Evolutionary conservation across 2,113 vertebrate genomes (phyloP).

Genomic region (Daubentonia madagascariensis): DNA sequence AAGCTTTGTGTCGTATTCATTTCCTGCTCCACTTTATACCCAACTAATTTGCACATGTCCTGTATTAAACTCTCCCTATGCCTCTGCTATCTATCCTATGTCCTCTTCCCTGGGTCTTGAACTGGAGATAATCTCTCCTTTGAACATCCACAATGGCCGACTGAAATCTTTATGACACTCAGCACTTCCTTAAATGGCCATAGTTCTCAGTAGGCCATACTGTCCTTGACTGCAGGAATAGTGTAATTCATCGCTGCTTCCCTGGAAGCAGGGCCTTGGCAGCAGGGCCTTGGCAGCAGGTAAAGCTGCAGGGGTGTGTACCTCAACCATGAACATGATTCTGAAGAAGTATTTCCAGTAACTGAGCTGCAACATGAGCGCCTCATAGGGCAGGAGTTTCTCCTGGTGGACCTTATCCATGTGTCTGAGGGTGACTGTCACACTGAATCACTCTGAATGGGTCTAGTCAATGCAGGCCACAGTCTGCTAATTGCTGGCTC

Average conservation of each 20-base stretch:
- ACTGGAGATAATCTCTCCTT: background rate
- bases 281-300: background rate
- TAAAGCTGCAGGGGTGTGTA: background rate
- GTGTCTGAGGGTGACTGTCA: background rate
- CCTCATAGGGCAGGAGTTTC: background rate
- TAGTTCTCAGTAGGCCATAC: background rate
- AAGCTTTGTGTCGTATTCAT: background rate
- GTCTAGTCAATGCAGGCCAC: background rate
- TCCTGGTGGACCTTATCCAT: background rate
- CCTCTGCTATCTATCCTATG: background rate
- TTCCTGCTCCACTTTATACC: background rate
- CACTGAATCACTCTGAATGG: background rate
- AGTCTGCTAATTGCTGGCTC: background rate
- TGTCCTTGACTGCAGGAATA: background rate
- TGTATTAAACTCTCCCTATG: background rate
- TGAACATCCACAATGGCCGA: background rate
- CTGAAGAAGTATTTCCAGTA: background rate
- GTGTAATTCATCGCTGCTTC: background rate
- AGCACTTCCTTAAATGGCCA: background rate
- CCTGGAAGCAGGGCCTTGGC: background rate
- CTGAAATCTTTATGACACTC: background rate
- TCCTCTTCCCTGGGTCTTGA: background rate
- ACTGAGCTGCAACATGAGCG: background rate
- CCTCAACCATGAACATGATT: background rate
- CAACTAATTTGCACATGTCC: background rate